Evolutionary conservation across 2,113 vertebrate genomes (phyloP), one percentile per base, ranked within the genome.

Genomic region (Aviceda subcristata): DNA sequence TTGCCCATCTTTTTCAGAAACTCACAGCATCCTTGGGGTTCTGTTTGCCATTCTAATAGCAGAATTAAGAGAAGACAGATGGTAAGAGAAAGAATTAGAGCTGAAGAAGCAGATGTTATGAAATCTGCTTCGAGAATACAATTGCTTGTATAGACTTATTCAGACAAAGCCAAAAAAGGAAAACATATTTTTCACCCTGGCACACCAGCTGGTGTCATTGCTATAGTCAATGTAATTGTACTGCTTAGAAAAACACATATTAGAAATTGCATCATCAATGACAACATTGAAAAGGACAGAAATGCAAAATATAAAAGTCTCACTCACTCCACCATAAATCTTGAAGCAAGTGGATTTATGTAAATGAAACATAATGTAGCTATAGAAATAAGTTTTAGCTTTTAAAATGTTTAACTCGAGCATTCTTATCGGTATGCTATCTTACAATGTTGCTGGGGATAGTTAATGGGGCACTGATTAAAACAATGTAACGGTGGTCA

Each of bases 1-100:
- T 88, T 91, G 74, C 57, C 39, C 27, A 66, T 75, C n/a, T 90
- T 96, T 82, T 86, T 62, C 43, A 88, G 90, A 90, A 92, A 89
- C 39, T 85, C 51, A 82, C 34, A 64, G 57, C 27, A 85, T 72
- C 87, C 84, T 79, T 88, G 57, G 41, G 81, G 36, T 88, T 96
- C 77, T 85, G 48, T 88, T 93, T 95, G 93, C 87, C 48, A 91
- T 91, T 96, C 66, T 91, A 96, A 94, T 82, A 82, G 84, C 39
- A 94, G 92, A 96, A 90, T 93, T 91, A 94, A 79, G 74, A 95
- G 72, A 93, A 91, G 75, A 92, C 94, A 96, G 92, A 95, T 85
- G 94, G 90, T 72, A 88, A 96, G 45, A 72, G 53, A 90, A 92
- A 87, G 93, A 94, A 92, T 90, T 90, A 90, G 83, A 82, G 71